phyloP scores from a whole-genome alignment of 2,888 invertebrate species.

The Notodromas monacha region DNA sequence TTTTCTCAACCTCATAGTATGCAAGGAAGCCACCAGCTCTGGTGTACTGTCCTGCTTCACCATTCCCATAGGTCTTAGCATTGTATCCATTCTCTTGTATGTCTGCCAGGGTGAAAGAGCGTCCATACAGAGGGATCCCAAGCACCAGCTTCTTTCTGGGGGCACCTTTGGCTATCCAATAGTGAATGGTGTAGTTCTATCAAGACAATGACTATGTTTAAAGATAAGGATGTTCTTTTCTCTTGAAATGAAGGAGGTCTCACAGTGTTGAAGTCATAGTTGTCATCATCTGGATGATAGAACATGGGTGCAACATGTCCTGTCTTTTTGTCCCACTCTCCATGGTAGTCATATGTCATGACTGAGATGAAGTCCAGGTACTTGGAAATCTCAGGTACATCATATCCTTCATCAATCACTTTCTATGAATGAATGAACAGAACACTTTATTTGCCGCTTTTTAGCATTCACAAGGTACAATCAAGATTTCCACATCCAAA shows the following conservation, averaged over 20 bases:
- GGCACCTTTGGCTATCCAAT: constrained; percentile 43
- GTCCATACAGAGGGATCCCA: constrained; percentile 64
- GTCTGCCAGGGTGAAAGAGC: constrained; percentile 33
- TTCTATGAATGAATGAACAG: too few species aligned
- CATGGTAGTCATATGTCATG: constrained; percentile 69
- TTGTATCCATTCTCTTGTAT: constrained; percentile 28
- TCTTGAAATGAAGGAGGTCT: too few species aligned
- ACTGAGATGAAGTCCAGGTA: constrained; percentile 61
- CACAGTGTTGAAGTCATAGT: constrained; percentile 46
- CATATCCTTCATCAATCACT: constrained; percentile 50
- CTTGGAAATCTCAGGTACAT: constrained; percentile 30
- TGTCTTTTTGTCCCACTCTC: constrained; percentile 67
- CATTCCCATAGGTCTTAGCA: constrained; percentile 30
- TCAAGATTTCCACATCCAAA: too few species aligned
- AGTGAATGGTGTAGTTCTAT: constrained; percentile 57
- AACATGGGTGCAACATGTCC: constrained; percentile 60
- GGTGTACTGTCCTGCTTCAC: constrained; percentile 56
- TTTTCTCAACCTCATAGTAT: constrained; percentile 43
- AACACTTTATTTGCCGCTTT: too few species aligned
- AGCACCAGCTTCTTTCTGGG: constrained; percentile 42
- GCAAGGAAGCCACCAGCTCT: constrained; percentile 38
- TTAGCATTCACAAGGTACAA: too few species aligned
- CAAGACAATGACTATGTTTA: too few species aligned
- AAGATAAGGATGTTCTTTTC: too few species aligned
- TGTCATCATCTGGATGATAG: constrained; percentile 45